Evolutionary conservation across 2,888 invertebrate species (phyloP).

Genomic region (Ectemnius continuus): DNA sequence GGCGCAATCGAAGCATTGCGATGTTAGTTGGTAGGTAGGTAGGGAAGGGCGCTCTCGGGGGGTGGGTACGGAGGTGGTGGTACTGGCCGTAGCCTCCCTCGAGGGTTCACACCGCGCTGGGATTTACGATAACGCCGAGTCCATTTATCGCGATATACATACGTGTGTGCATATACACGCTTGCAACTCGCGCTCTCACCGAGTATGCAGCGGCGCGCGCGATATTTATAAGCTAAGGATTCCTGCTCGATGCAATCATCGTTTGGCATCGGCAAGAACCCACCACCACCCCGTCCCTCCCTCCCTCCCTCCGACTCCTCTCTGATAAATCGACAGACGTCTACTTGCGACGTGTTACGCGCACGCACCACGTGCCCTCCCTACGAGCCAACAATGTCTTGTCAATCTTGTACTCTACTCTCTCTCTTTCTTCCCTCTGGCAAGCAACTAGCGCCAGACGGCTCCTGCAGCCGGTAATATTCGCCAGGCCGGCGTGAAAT

Average conservation of each 20-base stretch:
- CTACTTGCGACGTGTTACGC: too few species aligned
- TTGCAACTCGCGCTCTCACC: not conserved
- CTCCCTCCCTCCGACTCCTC: not conserved
- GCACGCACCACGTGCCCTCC: too few species aligned
- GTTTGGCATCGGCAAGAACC: slow-evolving; percentile 46
- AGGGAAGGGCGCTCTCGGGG: not conserved
- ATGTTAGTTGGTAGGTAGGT: not conserved
- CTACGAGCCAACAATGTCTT: too few species aligned
- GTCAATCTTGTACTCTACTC: not conserved
- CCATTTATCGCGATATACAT: slow-evolving; percentile 25
- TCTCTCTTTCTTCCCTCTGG: not conserved
- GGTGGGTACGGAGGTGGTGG: not conserved
- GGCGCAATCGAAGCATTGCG: not conserved
- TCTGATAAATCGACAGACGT: slow-evolving; percentile 2
- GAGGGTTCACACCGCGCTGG: not conserved
- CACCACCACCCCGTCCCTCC: slow-evolving; percentile 28
- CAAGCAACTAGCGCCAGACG: not conserved
- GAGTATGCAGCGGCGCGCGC: slow-evolving; percentile 19
- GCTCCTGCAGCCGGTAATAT: not conserved
- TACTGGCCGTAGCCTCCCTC: not conserved
- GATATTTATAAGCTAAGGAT: slow-evolving; percentile 49
- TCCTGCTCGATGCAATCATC: slow-evolving; percentile 50
- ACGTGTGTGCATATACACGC: not conserved
- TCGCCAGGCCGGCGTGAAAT: slow-evolving; percentile 13
- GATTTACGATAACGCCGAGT: slow-evolving; percentile 5